Conservation (phyloP, 2,113 vertebrate genomes). For the Panurus biarmicus region DNA sequence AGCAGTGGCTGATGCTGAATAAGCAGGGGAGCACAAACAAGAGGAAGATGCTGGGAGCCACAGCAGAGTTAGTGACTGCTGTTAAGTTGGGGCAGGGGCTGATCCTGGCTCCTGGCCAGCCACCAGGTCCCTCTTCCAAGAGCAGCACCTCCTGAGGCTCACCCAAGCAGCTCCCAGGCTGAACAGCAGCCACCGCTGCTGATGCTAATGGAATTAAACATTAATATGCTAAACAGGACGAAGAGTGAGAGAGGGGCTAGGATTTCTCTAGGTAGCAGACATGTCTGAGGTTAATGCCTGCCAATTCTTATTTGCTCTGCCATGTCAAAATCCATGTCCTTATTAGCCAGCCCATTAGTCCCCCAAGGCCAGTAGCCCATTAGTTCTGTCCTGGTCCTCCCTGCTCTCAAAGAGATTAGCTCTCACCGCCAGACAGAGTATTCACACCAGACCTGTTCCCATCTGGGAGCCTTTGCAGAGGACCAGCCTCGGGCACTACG, state of each 20-base stretch:
- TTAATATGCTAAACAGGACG: constrained; percentile 49
- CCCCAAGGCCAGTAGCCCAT: constrained; percentile 11
- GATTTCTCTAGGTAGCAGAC: constrained; percentile 53
- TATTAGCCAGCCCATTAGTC: constrained; percentile 48
- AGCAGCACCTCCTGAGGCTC: not conserved
- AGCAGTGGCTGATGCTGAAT: not conserved
- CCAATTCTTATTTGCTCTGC: constrained; percentile 53
- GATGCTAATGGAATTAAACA: constrained; percentile 60
- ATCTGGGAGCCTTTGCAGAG: not conserved
- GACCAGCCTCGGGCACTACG: accelerated
- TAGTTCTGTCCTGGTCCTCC: not conserved
- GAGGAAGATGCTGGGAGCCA: not conserved
- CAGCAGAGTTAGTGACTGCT: not conserved
- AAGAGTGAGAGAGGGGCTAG: constrained; percentile 25
- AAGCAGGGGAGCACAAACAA: not conserved
- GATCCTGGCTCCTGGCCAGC: not conserved
- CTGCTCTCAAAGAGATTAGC: not conserved
- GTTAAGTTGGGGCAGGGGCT: not conserved
- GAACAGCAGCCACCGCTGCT: not conserved
- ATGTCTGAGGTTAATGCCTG: constrained; percentile 58
- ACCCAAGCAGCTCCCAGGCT: not conserved
- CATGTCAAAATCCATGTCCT: constrained; percentile 43
- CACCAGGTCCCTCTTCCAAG: accelerated
- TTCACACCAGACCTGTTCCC: not conserved
- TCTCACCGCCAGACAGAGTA: accelerated